Base-by-base conservation (phyloP, 1,140 invertebrate species). In the Uloborus diversus region DNA sequence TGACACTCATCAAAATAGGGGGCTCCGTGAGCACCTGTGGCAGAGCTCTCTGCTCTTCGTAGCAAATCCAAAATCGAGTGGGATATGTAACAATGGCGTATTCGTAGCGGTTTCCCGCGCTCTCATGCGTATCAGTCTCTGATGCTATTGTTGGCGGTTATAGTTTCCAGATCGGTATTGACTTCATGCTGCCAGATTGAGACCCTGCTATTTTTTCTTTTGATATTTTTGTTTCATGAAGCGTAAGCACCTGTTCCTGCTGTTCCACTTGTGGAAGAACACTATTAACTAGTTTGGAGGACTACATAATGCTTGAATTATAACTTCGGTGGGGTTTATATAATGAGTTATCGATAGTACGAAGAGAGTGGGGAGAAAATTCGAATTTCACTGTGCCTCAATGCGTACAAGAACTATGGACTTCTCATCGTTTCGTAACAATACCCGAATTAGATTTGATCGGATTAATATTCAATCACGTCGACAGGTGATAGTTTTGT, bases 101-200 rank as follows among this genome's bases (percentile, higher is more conserved):
- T 32, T 65, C 73, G 32, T 78, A 66, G 73, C 73, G 73, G 73
- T 78, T 78, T 78, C 73, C 73, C 73, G 73, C 42, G 47, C 71
- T 64, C 35, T 75, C 71, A 51, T 49, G 59, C 57, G 57, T 27
- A 64, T 51, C 57, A 20, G 28, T 65, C 62, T 42, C 20, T 57
- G 61, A 51, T 27, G 62, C 61, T 78, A 78, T 78, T 78, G 73
- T 78, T 78, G 42, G 73, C 33, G 73, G 57, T 71, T 62, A 42
- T 59, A 23, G 30, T 64, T 66, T 65, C 27, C 5, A 75, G 47
- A 61, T 35, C 61, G 13, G 25, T 23, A n/a, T 23, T 78, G 73
- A 78, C 73, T 78, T 65, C 65, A 20, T 62, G 35, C 66, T 27
- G 47, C 62, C 73, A 78, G 73, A 78, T 78, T 78, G 70, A 57